Percentiles rank a stretch among this genome's conserved stretches.
Evolutionary conservation across 1,140 invertebrate genomes (phyloP).

Genomic region (Prorops nasuta): DNA sequence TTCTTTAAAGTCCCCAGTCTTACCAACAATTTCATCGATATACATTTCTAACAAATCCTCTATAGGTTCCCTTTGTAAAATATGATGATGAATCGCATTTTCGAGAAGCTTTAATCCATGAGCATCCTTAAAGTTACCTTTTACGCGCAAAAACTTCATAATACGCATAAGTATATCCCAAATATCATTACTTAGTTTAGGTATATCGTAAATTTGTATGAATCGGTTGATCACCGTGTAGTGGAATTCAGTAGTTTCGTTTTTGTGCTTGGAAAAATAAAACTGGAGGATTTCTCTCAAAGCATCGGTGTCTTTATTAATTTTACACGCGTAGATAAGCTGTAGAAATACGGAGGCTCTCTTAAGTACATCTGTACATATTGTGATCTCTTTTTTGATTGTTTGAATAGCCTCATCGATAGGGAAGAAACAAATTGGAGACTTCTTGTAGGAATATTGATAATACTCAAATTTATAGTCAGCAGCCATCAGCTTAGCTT

Average conservation of each 20-base stretch:
- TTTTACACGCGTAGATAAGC: constrained; percentile 35
- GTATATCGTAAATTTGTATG: constrained; percentile 15
- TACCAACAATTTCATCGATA: neutral
- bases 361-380: neutral
- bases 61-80: constrained; percentile 16
- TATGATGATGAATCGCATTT: constrained; percentile 18
- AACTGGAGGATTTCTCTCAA: constrained; percentile 33
- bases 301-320: constrained; percentile 34
- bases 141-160: constrained; percentile 19
- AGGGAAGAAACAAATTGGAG: constrained; percentile 41
- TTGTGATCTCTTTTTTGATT: constrained; percentile 30
- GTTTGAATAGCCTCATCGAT: constrained; percentile 24
- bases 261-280: constrained; percentile 28
- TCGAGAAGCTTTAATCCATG: constrained; percentile 7
- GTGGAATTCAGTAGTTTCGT: constrained; percentile 27
- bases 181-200: constrained; percentile 4
- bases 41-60: constrained; percentile 16
- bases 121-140: neutral
- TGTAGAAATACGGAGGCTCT: constrained; percentile 17
- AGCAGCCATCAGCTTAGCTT: constrained; percentile 31
- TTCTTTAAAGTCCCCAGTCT: fast-evolving
- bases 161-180: constrained; percentile 26
- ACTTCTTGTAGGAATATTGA: neutral
- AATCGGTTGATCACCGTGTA: constrained; percentile 13
- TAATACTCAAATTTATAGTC: neutral